phyloP scores from a whole-genome alignment of 2,888 invertebrate species.

The Polylopha cassiicola region DNA sequence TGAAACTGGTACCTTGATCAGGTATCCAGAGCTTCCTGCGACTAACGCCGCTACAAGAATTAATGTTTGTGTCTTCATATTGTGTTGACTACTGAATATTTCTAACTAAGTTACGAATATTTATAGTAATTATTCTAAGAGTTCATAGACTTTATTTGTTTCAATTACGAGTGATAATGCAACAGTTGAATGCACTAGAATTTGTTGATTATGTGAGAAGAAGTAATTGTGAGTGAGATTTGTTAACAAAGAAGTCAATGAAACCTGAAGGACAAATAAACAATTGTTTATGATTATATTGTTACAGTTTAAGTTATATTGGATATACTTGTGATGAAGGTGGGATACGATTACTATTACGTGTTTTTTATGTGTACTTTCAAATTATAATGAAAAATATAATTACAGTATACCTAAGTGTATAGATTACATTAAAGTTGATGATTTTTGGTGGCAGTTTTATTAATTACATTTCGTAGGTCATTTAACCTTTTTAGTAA shows the following conservation, averaged over 20 bases:
- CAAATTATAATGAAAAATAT: no score
- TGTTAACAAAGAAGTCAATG: constrained; percentile 5
- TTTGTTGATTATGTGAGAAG: constrained; percentile 11
- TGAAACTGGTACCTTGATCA: constrained; percentile 53
- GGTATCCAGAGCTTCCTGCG: constrained; percentile 40
- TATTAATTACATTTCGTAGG: no score
- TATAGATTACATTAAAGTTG: no score
- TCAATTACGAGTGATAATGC: constrained; percentile 37
- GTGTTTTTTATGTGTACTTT: no score
- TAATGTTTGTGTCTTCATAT: constrained; percentile 54
- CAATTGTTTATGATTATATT: no score
- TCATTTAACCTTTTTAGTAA: no score
- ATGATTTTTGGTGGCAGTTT: no score
- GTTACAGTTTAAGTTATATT: no score
- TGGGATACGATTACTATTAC: no score
- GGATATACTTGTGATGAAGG: no score
- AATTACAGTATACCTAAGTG: no score
- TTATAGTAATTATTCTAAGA: constrained; percentile 38
- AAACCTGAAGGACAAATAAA: no score
- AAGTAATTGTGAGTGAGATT: constrained; percentile 14
- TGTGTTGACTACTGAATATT: constrained; percentile 34
- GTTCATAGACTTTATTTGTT: constrained; percentile 42
- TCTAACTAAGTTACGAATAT: constrained; percentile 26
- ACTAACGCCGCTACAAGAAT: constrained; percentile 32
- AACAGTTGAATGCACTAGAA: constrained; percentile 49